Conservation (phyloP, 2,113 vertebrate genomes). For the Cryptoleucopteryx plumbea region DNA sequence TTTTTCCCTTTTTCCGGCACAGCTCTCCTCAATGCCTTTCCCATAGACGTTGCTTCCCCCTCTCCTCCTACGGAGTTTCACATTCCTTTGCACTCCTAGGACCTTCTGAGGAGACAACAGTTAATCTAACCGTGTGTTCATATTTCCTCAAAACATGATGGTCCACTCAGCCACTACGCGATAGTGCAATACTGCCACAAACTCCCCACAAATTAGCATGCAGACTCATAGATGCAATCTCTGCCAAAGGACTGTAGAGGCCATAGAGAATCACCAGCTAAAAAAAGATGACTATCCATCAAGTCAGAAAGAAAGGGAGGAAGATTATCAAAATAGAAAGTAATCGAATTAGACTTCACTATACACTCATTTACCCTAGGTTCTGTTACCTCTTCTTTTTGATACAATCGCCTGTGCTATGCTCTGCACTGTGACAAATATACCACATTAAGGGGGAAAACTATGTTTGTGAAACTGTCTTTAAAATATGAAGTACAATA, state of each 20-base stretch:
- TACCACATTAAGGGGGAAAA: neutral
- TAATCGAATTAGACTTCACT: neutral
- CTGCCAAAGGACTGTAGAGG: neutral
- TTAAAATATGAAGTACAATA: neutral
- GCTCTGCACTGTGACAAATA: neutral
- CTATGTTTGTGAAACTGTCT: neutral
- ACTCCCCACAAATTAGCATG: fast-evolving
- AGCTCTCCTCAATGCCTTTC: neutral
- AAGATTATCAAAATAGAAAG: neutral
- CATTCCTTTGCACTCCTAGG: neutral
- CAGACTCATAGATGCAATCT: neutral
- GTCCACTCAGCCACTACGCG: neutral
- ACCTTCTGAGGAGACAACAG: neutral
- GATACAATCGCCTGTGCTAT: neutral
- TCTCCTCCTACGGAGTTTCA: neutral
- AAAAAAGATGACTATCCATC: neutral
- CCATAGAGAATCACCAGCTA: neutral
- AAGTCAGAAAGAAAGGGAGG: neutral
- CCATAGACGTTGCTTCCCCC: neutral
- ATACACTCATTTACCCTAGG: neutral
- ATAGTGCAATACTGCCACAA: neutral
- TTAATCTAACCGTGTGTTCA: fast-evolving
- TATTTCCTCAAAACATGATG: neutral
- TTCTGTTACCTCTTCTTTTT: neutral
- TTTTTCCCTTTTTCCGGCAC: neutral